These are phyloP conservation scores for Chiridota heheva DNA, from an alignment of 35 echinoderm and acorn worm species.

Conservation along the genomic window DNA sequence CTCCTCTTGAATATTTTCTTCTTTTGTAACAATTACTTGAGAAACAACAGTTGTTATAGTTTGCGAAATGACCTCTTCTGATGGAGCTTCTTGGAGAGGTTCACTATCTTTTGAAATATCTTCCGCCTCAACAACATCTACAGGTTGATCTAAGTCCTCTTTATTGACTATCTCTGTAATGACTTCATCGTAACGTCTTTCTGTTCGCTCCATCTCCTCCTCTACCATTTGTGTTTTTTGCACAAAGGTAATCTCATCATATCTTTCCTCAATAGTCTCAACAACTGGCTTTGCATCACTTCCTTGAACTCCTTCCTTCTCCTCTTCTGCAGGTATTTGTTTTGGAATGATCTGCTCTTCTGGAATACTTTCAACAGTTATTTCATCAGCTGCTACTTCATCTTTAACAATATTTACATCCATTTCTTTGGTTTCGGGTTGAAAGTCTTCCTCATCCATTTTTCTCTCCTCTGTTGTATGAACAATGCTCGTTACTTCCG, in stretches of 20 bases:
- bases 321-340: not conserved
- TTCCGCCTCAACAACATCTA: not conserved
- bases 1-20: not conserved
- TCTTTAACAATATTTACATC: slow-evolving; percentile 28
- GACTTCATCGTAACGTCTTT: not conserved
- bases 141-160: not conserved
- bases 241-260: no score
- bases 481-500: not conserved
- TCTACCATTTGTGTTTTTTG: not conserved
- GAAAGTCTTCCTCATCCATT: not conserved
- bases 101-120: not conserved
- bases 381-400: slow-evolving; percentile 31
- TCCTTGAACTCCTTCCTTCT: not conserved
- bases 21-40: slow-evolving; percentile 1
- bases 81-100: no score
- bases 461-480: not conserved
- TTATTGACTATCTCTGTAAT: slow-evolving; percentile 14
- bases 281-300: not conserved
- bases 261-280: slow-evolving; percentile 7
- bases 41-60: no score
- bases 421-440: not conserved
- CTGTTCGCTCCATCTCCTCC: not conserved
- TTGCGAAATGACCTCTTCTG: no score
- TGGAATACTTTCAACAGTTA: slow-evolving; percentile 28
- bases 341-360: not conserved